Evolutionary conservation across 1,140 invertebrate species (phyloP), one percentile per base, ranked within the genome.

Genomic region (Metopolophium dirhodum): DNA sequence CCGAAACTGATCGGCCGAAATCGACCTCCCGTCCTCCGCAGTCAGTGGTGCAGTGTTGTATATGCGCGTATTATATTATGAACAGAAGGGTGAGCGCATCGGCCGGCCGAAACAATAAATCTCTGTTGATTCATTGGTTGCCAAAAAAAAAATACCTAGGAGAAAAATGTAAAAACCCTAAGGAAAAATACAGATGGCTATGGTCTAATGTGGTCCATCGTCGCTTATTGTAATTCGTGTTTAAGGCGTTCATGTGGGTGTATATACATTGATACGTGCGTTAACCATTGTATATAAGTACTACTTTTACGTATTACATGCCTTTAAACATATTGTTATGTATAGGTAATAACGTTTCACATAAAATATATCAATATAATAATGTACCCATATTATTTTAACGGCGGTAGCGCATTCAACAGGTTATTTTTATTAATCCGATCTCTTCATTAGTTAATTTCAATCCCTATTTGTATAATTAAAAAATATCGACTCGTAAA

Each of bases 1-100:
- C 61, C 77, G 41, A 91, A 91, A 91, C 90, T 77, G 90, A 91
- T 91, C 90, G 90, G 57, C 41, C 57, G 90, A 91, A 91, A 91
- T 91, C 90, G 41, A 77, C 90, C 89, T 41, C 41, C 89, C 89
- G 37, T 45, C 37, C 37, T 30, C 6, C 30, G 37, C 57, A 45
- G 23, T n/a, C 89, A 7, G 14, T 23, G 57, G 14, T 23, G 57
- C 37, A 26, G 20, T 45, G 41, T 41, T 41, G 41, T 41, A 41
- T 41, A 14, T 37, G 68, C 11, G 35, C 8, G 23, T 51, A n/a
- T 87, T 49, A 87, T 87, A 47, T n/a, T 87, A 47, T n/a, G 23
- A 45, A 23, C 14, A n/a, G 47, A 23, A 88, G 87, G 87, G 49
- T 88, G 47, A 88, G 22, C n/a, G 47, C 20, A 35, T 37, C 49